Base-by-base conservation (phyloP, 2,888 invertebrate species). In the Orchestes rusci region DNA sequence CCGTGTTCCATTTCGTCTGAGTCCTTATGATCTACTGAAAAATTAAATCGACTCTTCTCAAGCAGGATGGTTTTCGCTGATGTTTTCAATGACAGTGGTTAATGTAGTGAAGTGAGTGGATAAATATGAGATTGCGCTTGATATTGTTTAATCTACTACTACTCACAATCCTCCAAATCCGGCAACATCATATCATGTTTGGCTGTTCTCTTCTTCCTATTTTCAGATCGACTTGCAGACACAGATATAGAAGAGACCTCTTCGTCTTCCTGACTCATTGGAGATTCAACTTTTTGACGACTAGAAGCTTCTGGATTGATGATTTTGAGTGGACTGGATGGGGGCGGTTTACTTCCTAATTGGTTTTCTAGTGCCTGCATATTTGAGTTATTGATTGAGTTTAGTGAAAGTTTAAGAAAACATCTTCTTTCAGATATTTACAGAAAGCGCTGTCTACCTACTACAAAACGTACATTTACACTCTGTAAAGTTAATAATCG, bases 221-320 rank as follows among this genome's bases (percentile, higher is more conserved):
- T 40, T 16, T 61, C 70, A 45, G 62, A 64, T 39, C 62, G 59
- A 43, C 75, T 74, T 1, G 41, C 43, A 2, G 41, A 23, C 7
- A 33, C 37, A 8, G 45, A 45, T 58, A 77, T 72, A 58, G 74
- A 73, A 45, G 70, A 63, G 52, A 77, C 71, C 60, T 75, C 75
- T 56, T 73, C 71, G 54, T 75, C 75, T 46, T 66, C 68, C 30
- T 63, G 65, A 32, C 60, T 61, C 31, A 59, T 50, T 4, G 67
- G 65, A 17, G 68, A 66, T 40, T 69, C 69, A 34, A 58, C 58
- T 52, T 65, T 4, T 64, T 50, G 51, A 16, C 52, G 47, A 62
- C 62, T 50, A 62, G 61, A 54, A 62, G 56, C 18, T 58, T 61
- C 53, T 66, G 62, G 48, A 35, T 49, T 54, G 17, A 61, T 55